Percentiles rank a stretch among this genome's conserved stretches.
phyloP scores from a whole-genome alignment of 2,797 vertebrate genomes.

The Anguilla obscura region DNA sequence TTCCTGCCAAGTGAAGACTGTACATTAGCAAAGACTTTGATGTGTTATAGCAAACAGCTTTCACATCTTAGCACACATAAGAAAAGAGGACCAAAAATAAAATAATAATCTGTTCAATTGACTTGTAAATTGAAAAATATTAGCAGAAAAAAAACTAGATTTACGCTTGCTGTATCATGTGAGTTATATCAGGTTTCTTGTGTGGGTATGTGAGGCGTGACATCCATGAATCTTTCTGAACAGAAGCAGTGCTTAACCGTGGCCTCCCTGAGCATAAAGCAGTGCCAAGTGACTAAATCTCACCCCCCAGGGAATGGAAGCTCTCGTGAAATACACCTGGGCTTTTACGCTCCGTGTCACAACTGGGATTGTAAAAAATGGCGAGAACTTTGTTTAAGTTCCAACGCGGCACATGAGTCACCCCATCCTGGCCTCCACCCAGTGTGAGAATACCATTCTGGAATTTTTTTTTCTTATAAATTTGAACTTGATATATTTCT shows the following conservation, averaged over 20 bases:
- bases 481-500: not conserved
- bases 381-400: not conserved
- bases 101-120: not conserved
- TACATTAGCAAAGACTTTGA: not conserved
- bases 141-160: not conserved
- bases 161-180: not conserved
- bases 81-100: not conserved
- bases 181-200: not conserved
- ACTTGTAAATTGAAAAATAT: not conserved
- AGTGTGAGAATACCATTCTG: not conserved
- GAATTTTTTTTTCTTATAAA: not conserved
- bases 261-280: not conserved
- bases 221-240: not conserved
- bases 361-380: not conserved
- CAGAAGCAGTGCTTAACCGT: not conserved
- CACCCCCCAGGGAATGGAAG: not conserved
- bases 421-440: not conserved
- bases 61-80: not conserved
- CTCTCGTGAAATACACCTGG: not conserved
- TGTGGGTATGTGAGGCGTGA: not conserved
- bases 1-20: not conserved
- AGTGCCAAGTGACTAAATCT: slow-evolving; percentile 2
- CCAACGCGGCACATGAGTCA: not conserved
- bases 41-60: not conserved
- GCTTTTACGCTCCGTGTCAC: not conserved